Evolutionary conservation across 1,140 invertebrate genomes (phyloP).

Genomic region (Panonychus citri): DNA sequence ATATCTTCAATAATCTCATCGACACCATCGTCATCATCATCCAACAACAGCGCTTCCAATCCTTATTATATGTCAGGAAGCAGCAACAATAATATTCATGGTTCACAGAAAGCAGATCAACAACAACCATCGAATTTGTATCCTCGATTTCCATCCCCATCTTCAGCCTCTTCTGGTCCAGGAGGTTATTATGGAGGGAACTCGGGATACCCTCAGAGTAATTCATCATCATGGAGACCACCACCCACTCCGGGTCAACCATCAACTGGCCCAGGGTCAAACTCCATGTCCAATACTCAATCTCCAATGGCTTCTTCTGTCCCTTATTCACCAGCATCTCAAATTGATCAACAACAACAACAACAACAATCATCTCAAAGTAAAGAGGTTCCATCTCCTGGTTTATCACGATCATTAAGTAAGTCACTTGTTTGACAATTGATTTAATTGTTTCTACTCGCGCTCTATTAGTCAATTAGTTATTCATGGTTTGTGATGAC

Average conservation of each 20-base stretch:
- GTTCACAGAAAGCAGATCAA: constrained; percentile 8
- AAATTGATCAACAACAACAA: not conserved
- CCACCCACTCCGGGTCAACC: not conserved
- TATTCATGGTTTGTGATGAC: too few species aligned
- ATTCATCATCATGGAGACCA: not conserved
- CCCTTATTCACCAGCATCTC: constrained; percentile 1
- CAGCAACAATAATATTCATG: constrained; percentile 7
- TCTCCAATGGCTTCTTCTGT: not conserved
- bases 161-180: not conserved
- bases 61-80: constrained; percentile 7
- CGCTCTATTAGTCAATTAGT: too few species aligned
- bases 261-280: not conserved
- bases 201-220: constrained; percentile 4
- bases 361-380: not conserved
- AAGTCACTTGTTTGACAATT: not conserved
- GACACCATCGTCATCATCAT: not conserved
- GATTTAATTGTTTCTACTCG: too few species aligned
- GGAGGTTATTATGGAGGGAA: constrained; percentile 1
- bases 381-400: not conserved
- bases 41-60: constrained; percentile 8
- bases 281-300: constrained; percentile 4
- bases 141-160: not conserved
- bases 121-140: not conserved
- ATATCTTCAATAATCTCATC: constrained; percentile 1
- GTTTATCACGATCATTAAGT: not conserved